These are phyloP conservation scores for Panurus biarmicus DNA, from an alignment of 2,113 vertebrate species.

Conservation along the genomic window DNA sequence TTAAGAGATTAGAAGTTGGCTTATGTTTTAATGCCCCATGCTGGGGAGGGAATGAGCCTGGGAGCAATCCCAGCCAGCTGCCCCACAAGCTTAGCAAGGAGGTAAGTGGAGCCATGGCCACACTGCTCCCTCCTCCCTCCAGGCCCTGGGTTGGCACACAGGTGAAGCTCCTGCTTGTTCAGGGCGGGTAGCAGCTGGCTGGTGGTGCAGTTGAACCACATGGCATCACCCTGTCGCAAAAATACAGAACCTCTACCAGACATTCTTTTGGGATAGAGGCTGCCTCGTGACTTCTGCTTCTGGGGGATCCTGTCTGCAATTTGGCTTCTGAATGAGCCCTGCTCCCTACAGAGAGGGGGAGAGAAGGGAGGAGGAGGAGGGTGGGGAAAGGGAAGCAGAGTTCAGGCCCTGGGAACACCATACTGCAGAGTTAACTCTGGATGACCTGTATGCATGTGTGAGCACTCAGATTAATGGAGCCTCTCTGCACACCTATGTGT, in stretches of 20 bases:
- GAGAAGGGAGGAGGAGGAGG: background rate
- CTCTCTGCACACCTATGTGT: background rate
- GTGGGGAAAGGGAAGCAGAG: background rate
- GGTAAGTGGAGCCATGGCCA: background rate
- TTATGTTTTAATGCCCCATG: background rate
- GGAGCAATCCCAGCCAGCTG: background rate
- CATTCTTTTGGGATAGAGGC: background rate
- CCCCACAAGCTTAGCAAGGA: background rate
- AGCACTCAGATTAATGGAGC: background rate
- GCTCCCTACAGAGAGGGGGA: background rate
- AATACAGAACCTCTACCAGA: background rate
- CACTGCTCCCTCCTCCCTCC: background rate
- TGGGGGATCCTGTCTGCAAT: background rate
- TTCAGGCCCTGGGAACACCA: background rate
- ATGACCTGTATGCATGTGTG: background rate
- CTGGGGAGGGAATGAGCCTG: background rate
- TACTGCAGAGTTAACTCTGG: background rate
- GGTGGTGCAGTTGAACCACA: background rate
- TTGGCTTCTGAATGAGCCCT: background rate
- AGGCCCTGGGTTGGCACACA: background rate
- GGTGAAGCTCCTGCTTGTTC: background rate
- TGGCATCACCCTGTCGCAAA: background rate
- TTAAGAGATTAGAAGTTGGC: constrained; percentile 1
- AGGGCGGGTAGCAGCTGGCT: background rate
- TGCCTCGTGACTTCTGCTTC: background rate